Evolutionary conservation across 2,797 vertebrate genomes (phyloP).

Genomic region (Buphagus erythrorhynchus): DNA sequence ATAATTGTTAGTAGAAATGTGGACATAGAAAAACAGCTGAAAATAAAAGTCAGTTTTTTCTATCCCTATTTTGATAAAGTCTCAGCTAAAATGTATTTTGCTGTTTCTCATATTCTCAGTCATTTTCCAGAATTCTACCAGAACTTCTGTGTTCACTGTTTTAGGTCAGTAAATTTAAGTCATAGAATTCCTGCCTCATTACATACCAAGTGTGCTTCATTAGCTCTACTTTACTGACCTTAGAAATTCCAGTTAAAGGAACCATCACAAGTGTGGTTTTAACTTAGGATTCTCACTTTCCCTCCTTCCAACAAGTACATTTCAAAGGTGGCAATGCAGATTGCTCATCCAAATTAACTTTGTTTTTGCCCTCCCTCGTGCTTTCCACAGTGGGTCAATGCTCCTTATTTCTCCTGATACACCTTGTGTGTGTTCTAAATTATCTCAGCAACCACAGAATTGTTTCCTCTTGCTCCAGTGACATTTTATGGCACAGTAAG

Average conservation of each 20-base stretch:
- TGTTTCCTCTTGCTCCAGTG: neutral
- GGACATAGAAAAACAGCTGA: neutral
- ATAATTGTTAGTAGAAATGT: neutral
- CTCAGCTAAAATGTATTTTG: neutral
- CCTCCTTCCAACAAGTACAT: neutral
- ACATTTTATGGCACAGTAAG: neutral
- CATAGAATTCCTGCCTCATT: neutral
- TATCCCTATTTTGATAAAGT: neutral
- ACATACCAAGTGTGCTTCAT: neutral
- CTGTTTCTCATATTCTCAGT: neutral
- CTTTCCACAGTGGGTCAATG: neutral
- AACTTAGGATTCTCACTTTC: neutral
- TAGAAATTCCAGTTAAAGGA: neutral
- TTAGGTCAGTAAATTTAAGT: neutral
- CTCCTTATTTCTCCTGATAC: rapidly evolving
- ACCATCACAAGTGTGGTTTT: neutral
- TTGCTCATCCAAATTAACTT: neutral
- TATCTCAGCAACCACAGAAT: neutral
- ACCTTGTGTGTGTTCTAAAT: neutral
- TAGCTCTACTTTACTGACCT: neutral
- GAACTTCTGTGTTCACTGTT: neutral
- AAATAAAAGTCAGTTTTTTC: neutral
- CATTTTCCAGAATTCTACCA: neutral
- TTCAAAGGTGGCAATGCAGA: neutral
- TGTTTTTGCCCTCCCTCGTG: neutral